Base-by-base conservation (phyloP, 64 coral and sea anemone species). In the Montipora foliosa region DNA sequence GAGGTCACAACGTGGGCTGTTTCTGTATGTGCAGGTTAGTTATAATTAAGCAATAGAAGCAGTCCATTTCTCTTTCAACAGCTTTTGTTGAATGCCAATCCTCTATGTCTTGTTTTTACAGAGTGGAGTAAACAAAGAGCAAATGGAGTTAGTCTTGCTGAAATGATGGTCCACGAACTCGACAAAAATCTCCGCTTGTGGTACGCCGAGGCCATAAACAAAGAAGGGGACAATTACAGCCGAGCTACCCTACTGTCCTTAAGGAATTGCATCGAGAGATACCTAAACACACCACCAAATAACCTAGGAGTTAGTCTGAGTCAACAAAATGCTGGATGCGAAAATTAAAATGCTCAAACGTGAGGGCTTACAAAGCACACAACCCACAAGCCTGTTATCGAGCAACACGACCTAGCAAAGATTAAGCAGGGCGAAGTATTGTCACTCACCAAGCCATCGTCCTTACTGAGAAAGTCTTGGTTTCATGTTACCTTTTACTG, bases 381-480 rank as follows among this genome's bases (percentile, higher is more conserved):
- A 4, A 72, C 2, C 19, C 70, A 84, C 69, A 92, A 84, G 15
- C 84, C 84, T 12, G 60, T 44, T 6, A 80, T 79, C 4, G 84
- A 81, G 11, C 19, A 60, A n/a, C 15, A 87, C 55, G 67, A 87
- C 62, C 73, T 93, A 11, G 49, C 19, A 6, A 84, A 86, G 72
- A 20, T 93, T n/a, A 93, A 88, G 87, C 67, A 83, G 14, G 76
- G 68, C 14, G 25, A 53, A 21, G 90, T 75, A 21, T 83, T 82
- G 74, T 12, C 29, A 44, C 4, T 86, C 4, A 87, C 52, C 64
- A 87, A 66, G 58, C 91, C 91, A 12, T 12, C 87, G 9, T 67
- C 71, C 58, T 66, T 94, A 13, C 16, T 94, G 5, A 70, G 78
- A 62, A 94, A 89, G 20, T 78, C 89, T 8, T 94, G 92, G 92